Conservation (phyloP, 2,113 vertebrate genomes). For the Gymnobelideus leadbeateri region DNA sequence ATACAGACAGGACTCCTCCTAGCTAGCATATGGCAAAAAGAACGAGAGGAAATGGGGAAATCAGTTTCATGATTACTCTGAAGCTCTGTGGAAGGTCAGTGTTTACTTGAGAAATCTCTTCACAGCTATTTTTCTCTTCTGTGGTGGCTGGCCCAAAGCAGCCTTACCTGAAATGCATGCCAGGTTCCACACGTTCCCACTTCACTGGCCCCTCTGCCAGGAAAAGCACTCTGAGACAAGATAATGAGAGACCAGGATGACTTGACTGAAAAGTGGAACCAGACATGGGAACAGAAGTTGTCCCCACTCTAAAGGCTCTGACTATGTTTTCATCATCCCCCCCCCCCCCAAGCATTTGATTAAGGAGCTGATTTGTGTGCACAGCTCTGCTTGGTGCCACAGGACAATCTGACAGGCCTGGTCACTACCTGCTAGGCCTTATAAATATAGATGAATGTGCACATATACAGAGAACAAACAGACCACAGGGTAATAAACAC, state of each 20-base stretch:
- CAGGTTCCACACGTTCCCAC: background rate
- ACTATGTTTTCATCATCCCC: background rate
- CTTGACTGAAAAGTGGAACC: background rate
- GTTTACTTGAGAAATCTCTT: background rate
- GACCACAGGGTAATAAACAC: background rate
- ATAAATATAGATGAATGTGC: background rate
- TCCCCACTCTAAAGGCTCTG: background rate
- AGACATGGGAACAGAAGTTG: background rate
- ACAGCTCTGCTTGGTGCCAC: background rate
- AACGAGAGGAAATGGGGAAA: background rate
- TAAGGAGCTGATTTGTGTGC: background rate
- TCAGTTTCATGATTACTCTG: background rate
- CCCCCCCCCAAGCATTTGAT: background rate
- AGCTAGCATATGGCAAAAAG: background rate
- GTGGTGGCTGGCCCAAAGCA: background rate
- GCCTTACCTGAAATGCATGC: background rate
- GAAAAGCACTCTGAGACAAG: conserved; percentile 6
- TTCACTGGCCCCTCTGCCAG: background rate
- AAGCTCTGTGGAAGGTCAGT: background rate
- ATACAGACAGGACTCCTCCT: background rate
- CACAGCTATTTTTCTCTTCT: background rate
- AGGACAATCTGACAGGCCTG: background rate
- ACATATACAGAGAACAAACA: background rate
- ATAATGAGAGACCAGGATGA: background rate
- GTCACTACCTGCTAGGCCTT: background rate